phyloP scores from a whole-genome alignment of 2,113 vertebrate genomes.

The Hylia prasina region DNA sequence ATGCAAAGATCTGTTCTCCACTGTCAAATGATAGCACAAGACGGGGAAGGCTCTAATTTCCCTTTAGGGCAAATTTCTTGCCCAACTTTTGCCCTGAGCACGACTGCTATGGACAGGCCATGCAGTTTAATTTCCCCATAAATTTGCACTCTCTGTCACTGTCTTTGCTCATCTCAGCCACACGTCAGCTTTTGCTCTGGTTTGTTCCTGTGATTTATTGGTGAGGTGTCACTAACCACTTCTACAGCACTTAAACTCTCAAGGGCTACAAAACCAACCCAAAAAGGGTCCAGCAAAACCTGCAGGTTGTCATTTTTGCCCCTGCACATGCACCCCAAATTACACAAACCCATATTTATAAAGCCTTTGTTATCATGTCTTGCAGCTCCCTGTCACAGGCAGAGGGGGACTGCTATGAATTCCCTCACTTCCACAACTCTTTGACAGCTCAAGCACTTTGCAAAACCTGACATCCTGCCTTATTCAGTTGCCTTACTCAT shows the following conservation, averaged over 20 bases:
- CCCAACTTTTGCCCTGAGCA: background rate
- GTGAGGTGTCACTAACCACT: background rate
- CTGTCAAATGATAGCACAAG: background rate
- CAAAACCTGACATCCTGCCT: background rate
- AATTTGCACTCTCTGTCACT: background rate
- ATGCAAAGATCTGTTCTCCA: background rate
- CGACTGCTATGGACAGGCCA: rapidly evolving
- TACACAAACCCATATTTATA: background rate
- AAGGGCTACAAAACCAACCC: background rate
- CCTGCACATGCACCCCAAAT: background rate
- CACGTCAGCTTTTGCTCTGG: background rate
- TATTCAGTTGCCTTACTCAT: background rate
- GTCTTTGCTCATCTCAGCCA: background rate
- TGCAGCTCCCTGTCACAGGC: background rate
- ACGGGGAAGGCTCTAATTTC: background rate
- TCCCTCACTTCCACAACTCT: background rate
- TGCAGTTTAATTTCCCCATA: background rate
- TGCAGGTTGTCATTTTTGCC: background rate
- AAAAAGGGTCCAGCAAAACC: background rate
- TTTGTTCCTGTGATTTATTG: background rate
- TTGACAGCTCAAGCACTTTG: background rate
- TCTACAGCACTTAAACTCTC: background rate
- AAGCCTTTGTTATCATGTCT: background rate
- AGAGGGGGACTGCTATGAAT: background rate
- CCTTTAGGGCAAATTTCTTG: background rate